Evolutionary conservation across 2,888 invertebrate genomes (phyloP).

Genomic region (Rhogogaster chlorosoma): DNA sequence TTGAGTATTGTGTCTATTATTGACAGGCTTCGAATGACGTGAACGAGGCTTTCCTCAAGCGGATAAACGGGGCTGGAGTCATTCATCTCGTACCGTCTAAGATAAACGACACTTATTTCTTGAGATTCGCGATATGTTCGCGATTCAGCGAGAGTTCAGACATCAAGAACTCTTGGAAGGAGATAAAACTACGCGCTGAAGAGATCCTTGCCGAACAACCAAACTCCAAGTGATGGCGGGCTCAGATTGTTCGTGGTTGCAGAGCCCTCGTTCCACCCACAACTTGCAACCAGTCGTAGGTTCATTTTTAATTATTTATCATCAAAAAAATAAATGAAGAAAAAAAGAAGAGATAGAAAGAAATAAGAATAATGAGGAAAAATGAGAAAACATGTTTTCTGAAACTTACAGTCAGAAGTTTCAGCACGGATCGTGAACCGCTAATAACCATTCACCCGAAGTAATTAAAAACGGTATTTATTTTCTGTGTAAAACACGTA

Average conservation of each 20-base stretch:
- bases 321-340: background rate
- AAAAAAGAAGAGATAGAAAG: background rate
- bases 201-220: constrained; percentile 81
- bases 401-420: too few relatives aligned
- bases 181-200: constrained; percentile 87
- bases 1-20: background rate
- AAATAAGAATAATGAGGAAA: background rate
- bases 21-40: constrained; percentile 86
- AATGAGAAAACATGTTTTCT: too few relatives aligned
- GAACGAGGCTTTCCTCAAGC: constrained; percentile 90
- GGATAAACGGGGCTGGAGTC: constrained; percentile 92
- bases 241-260: constrained; percentile 73
- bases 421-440: too few relatives aligned
- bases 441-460: too few relatives aligned
- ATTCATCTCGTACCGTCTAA: constrained; percentile 97
- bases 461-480: too few relatives aligned
- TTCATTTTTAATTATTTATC: background rate
- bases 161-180: constrained; percentile 92
- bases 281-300: constrained; percentile 74
- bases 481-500: background rate
- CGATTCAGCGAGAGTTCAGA: constrained; percentile 90
- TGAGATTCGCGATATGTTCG: constrained; percentile 95
- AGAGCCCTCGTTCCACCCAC: constrained; percentile 71
- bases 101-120: constrained; percentile 90
- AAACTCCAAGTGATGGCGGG: constrained; percentile 76